Evolutionary conservation across 2,113 vertebrate species (phyloP).

Genomic region (Pygoscelis antarcticus): DNA sequence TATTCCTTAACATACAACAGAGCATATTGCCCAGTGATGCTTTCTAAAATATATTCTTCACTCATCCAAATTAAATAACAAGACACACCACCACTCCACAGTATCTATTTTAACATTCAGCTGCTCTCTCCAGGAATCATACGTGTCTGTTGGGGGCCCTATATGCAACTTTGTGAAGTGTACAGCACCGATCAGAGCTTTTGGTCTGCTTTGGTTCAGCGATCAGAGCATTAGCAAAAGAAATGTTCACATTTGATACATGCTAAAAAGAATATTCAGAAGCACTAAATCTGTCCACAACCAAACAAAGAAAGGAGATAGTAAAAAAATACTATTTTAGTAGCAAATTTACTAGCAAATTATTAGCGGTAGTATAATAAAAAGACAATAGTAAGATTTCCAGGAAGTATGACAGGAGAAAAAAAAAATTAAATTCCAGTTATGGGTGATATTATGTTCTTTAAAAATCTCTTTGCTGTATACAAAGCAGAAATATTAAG

Average conservation of each 20-base stretch:
- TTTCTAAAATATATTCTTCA: not conserved
- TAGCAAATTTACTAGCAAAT: not conserved
- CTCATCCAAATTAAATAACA: conserved; percentile 14
- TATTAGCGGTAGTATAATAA: not conserved
- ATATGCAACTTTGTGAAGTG: not conserved
- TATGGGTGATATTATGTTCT: not conserved
- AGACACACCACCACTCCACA: not conserved
- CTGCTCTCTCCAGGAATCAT: not conserved
- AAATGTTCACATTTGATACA: not conserved
- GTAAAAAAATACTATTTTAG: not conserved
- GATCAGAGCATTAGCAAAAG: not conserved
- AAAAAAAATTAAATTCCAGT: not conserved
- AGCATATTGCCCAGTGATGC: not conserved
- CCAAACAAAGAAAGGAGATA: not conserved
- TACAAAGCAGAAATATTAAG: not conserved
- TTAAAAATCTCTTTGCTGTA: not conserved
- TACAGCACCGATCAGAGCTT: not conserved
- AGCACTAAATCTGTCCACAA: not conserved
- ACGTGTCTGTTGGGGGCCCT: not conserved
- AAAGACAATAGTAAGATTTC: not conserved
- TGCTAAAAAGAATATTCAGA: not conserved
- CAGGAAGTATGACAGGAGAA: fast-evolving
- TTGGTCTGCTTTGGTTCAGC: not conserved
- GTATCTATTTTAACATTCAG: not conserved
- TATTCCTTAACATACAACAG: not conserved